Evolutionary conservation across 53 echinoderm and acorn worm genomes (phyloP).

Genomic region (Mesocentrotus franciscanus): DNA sequence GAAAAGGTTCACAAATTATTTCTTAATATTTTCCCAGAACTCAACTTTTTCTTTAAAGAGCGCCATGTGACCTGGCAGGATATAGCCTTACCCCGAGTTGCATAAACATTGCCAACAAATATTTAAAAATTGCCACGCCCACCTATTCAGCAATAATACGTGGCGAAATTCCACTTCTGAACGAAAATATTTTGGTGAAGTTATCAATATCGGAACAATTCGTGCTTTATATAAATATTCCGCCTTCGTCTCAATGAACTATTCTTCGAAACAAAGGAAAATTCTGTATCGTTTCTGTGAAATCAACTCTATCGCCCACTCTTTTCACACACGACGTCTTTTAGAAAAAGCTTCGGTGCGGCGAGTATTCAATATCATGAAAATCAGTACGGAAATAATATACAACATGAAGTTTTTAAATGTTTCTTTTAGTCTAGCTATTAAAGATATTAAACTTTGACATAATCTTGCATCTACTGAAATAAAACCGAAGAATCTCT

Average conservation of each 20-base stretch:
- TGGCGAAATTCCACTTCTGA: background rate
- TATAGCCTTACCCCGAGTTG: too few species aligned
- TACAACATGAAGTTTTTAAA: background rate
- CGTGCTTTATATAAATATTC: background rate
- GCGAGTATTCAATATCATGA: background rate
- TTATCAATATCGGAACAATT: background rate
- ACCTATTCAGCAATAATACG: background rate
- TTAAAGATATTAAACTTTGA: too few species aligned
- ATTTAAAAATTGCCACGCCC: slow-evolving; percentile 21
- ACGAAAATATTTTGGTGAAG: background rate
- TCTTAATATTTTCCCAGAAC: too few species aligned
- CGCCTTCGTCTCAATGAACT: background rate
- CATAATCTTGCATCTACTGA: too few species aligned
- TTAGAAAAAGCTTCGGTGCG: background rate
- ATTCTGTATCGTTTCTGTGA: background rate
- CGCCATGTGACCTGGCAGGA: too few species aligned
- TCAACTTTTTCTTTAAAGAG: too few species aligned
- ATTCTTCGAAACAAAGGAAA: background rate
- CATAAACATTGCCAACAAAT: too few species aligned
- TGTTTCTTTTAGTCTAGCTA: background rate
- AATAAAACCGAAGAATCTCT: background rate
- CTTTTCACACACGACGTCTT: background rate
- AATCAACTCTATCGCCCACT: background rate
- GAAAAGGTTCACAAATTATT: too few species aligned
- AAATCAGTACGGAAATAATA: background rate